Base-by-base conservation (phyloP, 2,888 invertebrate genomes). In the Agelastica alni region DNA sequence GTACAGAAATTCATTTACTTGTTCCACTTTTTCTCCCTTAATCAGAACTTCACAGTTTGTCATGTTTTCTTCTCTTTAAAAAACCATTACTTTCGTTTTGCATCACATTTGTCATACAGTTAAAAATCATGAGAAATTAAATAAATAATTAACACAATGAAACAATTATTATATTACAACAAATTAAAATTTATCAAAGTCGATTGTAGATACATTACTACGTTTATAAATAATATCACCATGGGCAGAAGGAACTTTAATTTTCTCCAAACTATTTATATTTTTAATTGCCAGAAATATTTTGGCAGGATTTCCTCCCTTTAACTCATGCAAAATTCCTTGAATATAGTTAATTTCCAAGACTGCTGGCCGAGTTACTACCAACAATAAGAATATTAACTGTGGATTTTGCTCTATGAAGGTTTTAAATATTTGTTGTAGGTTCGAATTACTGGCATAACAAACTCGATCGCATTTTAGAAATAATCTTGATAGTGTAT, bases 201-300 rank as follows among this genome's bases (percentile, higher is more conserved):
- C 37, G 31, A 59, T 51, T 3, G 53, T 53, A 22, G 55, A 42
- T 4, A 59, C 58, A 13, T 45, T 53, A 18, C 49, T 53, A 10
- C 32, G 44, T 20, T 39, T 39, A 26, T 32, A 53, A 30, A 56
- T 47, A 6, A 59, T 43, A 39, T 59, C 58, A 31, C 48, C 36
- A 34, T 59, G 58, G 28, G 58, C 58, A 5, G 36, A 10, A 28
- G 55, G 58, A n/a, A 59, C 37, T 2, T 51, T 47, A 39, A 53
- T 54, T 17, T 20, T 46, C 10, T 39, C 39, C 6, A 51, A 51
- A 4, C 7, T 10, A 2, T 41, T 18, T 16, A 37, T 16, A 6
- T 56, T 51, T 16, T 47, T 56, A 17, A 44, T 51, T 4, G 47
- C 30, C 20, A 41, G 42, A 45, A 53, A 56, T 9, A 53, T 39